phyloP scores from a whole-genome alignment of 2,888 invertebrate species.

The Chloroclystis v-ata region DNA sequence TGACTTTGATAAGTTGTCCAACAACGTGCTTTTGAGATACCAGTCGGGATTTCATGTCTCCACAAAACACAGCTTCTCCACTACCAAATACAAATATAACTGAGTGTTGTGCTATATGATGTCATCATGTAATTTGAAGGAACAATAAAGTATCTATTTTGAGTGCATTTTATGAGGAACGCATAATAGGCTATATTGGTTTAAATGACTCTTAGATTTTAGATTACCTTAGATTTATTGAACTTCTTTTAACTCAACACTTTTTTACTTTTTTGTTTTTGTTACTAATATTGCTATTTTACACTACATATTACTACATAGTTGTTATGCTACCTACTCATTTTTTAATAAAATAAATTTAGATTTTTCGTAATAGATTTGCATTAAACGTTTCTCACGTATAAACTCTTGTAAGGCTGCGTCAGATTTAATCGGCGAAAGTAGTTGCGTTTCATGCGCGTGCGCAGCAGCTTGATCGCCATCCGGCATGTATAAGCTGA shows the following conservation, averaged over 20 bases:
- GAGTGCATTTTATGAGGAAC: constrained; percentile 1
- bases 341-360: too few species aligned
- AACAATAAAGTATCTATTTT: background rate
- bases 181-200: background rate
- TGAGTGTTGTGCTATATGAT: constrained; percentile 23
- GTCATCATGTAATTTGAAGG: constrained; percentile 11
- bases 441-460: constrained; percentile 64
- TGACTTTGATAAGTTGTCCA: constrained; percentile 15
- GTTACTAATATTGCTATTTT: too few species aligned
- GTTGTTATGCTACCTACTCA: constrained; percentile 23
- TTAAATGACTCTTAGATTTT: too few species aligned
- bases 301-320: too few species aligned
- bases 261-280: too few species aligned
- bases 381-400: constrained; percentile 54
- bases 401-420: constrained; percentile 45
- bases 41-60: constrained; percentile 13
- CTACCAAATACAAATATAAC: constrained; percentile 20
- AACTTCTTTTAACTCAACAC: too few species aligned
- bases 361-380: constrained; percentile 48
- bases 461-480: constrained; percentile 52
- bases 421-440: constrained; percentile 69
- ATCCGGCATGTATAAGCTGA: constrained; percentile 33
- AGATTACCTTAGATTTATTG: too few species aligned
- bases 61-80: constrained; percentile 3
- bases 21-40: constrained; percentile 9